phyloP scores from a whole-genome alignment of 2,888 invertebrate species.

The Leptarthrus brevirostris region DNA sequence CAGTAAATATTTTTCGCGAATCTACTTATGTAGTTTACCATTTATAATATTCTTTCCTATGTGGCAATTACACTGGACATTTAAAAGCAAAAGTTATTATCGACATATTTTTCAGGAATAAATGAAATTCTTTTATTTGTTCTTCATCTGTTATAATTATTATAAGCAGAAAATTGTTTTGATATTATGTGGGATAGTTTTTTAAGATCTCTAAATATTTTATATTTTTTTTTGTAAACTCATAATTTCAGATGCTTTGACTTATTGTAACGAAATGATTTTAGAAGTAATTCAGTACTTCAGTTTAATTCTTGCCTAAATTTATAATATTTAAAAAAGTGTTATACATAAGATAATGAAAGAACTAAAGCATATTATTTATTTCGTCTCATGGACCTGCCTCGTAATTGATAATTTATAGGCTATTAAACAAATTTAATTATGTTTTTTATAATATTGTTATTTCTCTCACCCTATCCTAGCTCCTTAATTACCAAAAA shows the following conservation, averaged over 20 bases:
- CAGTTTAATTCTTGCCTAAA: constrained; percentile 1
- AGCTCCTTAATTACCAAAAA: too few species aligned
- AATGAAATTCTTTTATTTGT: background rate
- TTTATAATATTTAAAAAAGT: background rate
- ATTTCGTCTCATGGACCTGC: constrained; percentile 29
- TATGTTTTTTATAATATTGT: too few species aligned
- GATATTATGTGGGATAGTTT: background rate
- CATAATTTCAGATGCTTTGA: background rate
- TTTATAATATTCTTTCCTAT: too few species aligned
- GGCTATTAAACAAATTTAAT: too few species aligned
- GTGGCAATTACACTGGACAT: too few species aligned
- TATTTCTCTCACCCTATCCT: too few species aligned
- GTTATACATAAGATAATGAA: background rate
- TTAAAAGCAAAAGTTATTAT: too few species aligned
- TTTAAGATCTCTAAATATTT: background rate
- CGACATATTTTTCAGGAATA: background rate
- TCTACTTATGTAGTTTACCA: too few species aligned
- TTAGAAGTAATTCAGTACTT: background rate
- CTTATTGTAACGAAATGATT: background rate
- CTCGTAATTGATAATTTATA: background rate
- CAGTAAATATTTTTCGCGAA: too few species aligned
- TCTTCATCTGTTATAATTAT: constrained; percentile 24
- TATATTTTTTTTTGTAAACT: background rate
- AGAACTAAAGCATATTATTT: background rate
- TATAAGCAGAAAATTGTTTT: constrained; percentile 4